phyloP scores from a whole-genome alignment of 2,888 invertebrate genomes.

The Anoncus sp. region DNA sequence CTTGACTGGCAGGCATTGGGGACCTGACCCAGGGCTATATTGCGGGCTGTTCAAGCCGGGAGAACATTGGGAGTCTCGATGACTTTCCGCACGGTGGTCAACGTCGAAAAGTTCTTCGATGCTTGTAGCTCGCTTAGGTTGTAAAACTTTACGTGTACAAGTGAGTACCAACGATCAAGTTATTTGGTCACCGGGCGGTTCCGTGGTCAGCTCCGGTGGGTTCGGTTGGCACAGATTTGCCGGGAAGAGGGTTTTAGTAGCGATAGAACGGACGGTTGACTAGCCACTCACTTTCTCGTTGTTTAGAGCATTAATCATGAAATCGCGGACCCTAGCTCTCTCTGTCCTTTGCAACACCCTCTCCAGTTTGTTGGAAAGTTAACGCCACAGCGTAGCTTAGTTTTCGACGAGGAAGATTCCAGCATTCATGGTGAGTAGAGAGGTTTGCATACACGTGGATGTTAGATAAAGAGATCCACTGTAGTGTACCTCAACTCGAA shows the following conservation, averaged over 20 bases:
- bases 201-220: slow-evolving; percentile 52
- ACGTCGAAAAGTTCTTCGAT: slow-evolving; percentile 38
- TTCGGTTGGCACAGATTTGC: slow-evolving; percentile 45
- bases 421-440: neutral
- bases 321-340: slow-evolving; percentile 68
- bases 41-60: slow-evolving; percentile 21
- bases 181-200: slow-evolving; percentile 42
- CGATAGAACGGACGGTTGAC: slow-evolving; percentile 43
- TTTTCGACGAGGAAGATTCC: slow-evolving; percentile 67
- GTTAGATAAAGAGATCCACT: neutral
- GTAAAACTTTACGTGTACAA: slow-evolving; percentile 41
- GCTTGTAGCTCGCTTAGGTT: slow-evolving; percentile 36
- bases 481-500: neutral
- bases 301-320: slow-evolving; percentile 76
- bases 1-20: neutral
- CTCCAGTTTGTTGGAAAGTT: slow-evolving; percentile 45
- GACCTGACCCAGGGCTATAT: slow-evolving; percentile 22
- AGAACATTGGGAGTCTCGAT: slow-evolving; percentile 7
- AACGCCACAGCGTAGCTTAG: slow-evolving; percentile 53
- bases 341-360: slow-evolving; percentile 24
- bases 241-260: slow-evolving; percentile 25
- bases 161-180: slow-evolving; percentile 35
- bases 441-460: slow-evolving; percentile 13
- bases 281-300: slow-evolving; percentile 56
- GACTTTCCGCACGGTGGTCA: slow-evolving; percentile 16